Conservation (phyloP, 2,113 vertebrate genomes). For the Panthera tigris region DNA sequence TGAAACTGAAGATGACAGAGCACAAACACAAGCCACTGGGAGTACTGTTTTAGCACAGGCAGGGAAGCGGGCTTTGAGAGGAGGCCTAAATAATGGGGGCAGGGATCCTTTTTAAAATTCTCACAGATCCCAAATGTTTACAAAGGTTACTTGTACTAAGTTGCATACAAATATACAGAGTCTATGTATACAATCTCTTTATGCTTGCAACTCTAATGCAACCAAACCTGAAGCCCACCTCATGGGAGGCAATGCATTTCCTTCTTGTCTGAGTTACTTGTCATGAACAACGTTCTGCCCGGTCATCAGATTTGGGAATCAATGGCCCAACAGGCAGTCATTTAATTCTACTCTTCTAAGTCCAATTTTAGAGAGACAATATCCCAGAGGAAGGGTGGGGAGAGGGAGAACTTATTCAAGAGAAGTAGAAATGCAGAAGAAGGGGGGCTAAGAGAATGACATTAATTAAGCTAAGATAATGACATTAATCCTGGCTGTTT, state of each 20-base stretch:
- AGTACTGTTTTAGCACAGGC: background rate
- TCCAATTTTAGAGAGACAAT: constrained; percentile 23
- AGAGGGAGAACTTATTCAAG: background rate
- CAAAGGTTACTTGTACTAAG: background rate
- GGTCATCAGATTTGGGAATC: background rate
- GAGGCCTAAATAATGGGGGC: background rate
- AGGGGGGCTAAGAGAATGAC: background rate
- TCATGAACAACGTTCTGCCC: background rate
- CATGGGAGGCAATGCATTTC: background rate
- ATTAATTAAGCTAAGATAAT: background rate
- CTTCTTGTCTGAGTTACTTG: background rate
- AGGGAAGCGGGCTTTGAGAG: background rate
- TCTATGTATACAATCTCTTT: background rate
- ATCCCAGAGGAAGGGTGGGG: background rate
- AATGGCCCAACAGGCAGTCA: background rate
- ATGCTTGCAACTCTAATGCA: background rate
- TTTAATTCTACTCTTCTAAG: constrained; percentile 20
- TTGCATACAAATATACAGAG: background rate
- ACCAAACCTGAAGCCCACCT: background rate
- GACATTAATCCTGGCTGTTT: background rate
- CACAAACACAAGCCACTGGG: background rate
- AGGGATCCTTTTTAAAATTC: background rate
- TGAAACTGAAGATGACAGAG: background rate
- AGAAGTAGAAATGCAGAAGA: constrained; percentile 16
- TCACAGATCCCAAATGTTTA: background rate